Evolutionary conservation across 64 coral and sea anemone species (phyloP).

Genomic region (Cladopsammia gracilis): DNA sequence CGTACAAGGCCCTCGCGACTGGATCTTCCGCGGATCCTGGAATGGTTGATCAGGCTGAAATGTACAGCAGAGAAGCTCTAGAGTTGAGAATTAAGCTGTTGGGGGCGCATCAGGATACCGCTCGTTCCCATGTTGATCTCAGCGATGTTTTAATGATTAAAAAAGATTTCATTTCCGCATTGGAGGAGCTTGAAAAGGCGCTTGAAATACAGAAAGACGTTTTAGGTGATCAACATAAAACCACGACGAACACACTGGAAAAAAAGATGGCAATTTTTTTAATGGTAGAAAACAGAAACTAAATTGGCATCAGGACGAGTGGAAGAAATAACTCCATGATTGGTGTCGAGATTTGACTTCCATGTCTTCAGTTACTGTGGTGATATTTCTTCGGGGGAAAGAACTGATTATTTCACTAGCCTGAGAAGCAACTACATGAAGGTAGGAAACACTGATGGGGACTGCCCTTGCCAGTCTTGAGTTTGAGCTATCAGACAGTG

Average conservation of each 20-base stretch:
- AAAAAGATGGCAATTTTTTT: neutral
- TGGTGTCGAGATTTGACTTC: too few relatives aligned
- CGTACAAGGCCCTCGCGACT: conserved; percentile 19
- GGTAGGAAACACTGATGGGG: too few relatives aligned
- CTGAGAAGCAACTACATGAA: too few relatives aligned
- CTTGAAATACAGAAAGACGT: conserved; percentile 10
- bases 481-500: too few relatives aligned
- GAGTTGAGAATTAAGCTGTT: conserved; percentile 11
- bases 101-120: conserved; percentile 48
- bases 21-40: neutral
- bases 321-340: too few relatives aligned
- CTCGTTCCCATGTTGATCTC: conserved; percentile 6
- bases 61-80: conserved; percentile 1
- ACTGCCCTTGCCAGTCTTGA: too few relatives aligned
- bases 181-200: neutral
- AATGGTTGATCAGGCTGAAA: neutral
- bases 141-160: conserved; percentile 4
- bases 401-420: too few relatives aligned
- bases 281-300: neutral
- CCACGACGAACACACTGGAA: neutral
- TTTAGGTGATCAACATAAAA: neutral
- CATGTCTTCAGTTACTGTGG: too few relatives aligned
- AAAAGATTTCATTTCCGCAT: conserved; percentile 8
- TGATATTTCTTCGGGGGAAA: too few relatives aligned
- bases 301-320: too few relatives aligned